Conservation (phyloP, 2,888 invertebrate species). For the Schrankia costaestrigalis region DNA sequence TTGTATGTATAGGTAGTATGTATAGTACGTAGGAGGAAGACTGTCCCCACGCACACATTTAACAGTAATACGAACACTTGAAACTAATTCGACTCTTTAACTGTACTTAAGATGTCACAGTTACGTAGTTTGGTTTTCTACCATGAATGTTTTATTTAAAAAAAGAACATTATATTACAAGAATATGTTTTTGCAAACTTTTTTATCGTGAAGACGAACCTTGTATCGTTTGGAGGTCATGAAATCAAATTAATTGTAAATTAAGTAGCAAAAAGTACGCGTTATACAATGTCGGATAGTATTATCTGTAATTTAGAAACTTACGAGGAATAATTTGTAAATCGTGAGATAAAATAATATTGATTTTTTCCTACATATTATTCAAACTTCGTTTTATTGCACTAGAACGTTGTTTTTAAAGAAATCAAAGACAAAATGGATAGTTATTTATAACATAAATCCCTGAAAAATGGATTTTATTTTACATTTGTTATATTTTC, state of each 20-base stretch:
- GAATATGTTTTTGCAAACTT: conserved; percentile 23
- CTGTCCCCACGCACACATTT: conserved; percentile 44
- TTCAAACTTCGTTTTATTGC: too few species aligned
- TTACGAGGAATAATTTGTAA: conserved; percentile 8
- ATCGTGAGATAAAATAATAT: conserved; percentile 2
- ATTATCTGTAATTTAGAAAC: conserved; percentile 16
- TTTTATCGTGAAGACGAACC: conserved; percentile 31
- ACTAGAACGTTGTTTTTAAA: too few species aligned
- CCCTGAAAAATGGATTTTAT: too few species aligned
- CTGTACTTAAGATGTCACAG: conserved; percentile 39
- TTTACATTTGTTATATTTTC: too few species aligned
- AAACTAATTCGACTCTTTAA: conserved; percentile 35
- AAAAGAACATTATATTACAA: conserved; percentile 19
- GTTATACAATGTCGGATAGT: conserved; percentile 9
- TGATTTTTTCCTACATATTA: neutral
- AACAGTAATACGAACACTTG: conserved; percentile 26
- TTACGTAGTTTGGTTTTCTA: conserved; percentile 26
- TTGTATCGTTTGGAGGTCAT: conserved; percentile 44
- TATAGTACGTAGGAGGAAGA: conserved; percentile 52
- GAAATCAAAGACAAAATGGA: too few species aligned
- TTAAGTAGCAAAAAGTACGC: conserved; percentile 20
- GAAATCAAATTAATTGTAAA: conserved; percentile 39
- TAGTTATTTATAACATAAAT: too few species aligned
- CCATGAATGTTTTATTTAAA: conserved; percentile 32
- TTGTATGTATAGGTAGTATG: conserved; percentile 43